phyloP scores from a whole-genome alignment of 2,888 invertebrate genomes.

The Periphyllus acericola region DNA sequence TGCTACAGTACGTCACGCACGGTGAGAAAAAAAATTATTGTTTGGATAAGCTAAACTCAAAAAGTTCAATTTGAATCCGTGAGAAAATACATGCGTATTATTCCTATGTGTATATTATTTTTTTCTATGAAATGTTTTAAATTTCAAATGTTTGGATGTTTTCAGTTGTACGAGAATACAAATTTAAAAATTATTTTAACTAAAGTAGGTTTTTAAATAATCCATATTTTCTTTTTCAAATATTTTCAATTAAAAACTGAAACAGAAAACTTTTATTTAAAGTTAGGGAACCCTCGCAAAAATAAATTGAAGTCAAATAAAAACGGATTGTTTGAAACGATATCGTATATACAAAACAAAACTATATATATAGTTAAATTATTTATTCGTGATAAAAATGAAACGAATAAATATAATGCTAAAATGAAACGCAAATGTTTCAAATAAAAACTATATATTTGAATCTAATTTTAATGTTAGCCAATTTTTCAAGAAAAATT shows the following conservation, averaged over 20 bases:
- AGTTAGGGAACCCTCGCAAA: neutral
- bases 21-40: neutral
- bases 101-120: neutral
- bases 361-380: neutral
- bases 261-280: neutral
- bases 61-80: neutral
- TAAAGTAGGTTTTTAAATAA: neutral
- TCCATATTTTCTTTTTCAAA: neutral
- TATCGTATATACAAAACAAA: neutral
- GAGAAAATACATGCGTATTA: neutral
- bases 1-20: neutral
- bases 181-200: neutral
- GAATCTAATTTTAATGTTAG: neutral
- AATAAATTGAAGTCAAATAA: neutral
- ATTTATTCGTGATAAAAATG: neutral
- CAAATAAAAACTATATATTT: neutral
- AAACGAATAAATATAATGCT: neutral
- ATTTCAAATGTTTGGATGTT: neutral
- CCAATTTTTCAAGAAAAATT: neutral
- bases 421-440: neutral
- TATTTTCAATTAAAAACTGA: neutral
- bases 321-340: neutral
- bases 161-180: neutral
- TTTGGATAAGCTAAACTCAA: neutral
- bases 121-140: neutral